Evolutionary conservation across 2,888 invertebrate genomes (phyloP).

Genomic region (Rhingia campestris): DNA sequence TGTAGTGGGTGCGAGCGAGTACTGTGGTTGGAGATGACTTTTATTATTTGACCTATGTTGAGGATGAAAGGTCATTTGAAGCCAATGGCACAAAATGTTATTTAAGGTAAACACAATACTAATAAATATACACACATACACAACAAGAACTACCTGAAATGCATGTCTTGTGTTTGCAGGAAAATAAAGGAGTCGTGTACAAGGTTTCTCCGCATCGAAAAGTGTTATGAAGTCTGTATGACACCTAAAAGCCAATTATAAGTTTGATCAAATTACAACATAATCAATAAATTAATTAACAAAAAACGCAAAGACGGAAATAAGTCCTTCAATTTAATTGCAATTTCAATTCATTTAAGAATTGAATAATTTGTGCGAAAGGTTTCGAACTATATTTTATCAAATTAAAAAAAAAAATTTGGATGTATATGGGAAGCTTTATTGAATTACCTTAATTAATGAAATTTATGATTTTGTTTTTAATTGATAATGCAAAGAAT

Average conservation of each 20-base stretch:
- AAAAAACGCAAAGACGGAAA: neutral
- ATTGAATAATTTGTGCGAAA: constrained; percentile 13
- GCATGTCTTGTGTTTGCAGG: constrained; percentile 18
- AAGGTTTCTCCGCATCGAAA: constrained; percentile 5
- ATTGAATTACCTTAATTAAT: too few relatives aligned
- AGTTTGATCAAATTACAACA: constrained; percentile 44
- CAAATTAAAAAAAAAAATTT: too few relatives aligned
- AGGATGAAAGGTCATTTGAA: constrained; percentile 54
- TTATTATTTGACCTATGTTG: constrained; percentile 60
- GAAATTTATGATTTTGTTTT: too few relatives aligned
- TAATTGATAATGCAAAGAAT: too few relatives aligned
- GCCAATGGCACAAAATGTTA: constrained; percentile 32
- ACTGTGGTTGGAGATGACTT: constrained; percentile 25
- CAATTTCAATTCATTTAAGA: constrained; percentile 26
- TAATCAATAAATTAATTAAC: constrained; percentile 27
- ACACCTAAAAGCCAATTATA: constrained; percentile 46
- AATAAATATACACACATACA: neutral
- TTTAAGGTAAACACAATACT: neutral
- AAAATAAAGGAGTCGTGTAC: neutral
- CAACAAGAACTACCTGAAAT: constrained; percentile 30
- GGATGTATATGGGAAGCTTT: too few relatives aligned
- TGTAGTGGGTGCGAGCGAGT: constrained; percentile 1
- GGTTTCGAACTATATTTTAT: too few relatives aligned
- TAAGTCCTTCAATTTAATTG: constrained; percentile 12
- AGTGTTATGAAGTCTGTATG: constrained; percentile 51